Evolutionary conservation across 2,113 vertebrate genomes (phyloP).

Genomic region (Echinops telfairi): DNA sequence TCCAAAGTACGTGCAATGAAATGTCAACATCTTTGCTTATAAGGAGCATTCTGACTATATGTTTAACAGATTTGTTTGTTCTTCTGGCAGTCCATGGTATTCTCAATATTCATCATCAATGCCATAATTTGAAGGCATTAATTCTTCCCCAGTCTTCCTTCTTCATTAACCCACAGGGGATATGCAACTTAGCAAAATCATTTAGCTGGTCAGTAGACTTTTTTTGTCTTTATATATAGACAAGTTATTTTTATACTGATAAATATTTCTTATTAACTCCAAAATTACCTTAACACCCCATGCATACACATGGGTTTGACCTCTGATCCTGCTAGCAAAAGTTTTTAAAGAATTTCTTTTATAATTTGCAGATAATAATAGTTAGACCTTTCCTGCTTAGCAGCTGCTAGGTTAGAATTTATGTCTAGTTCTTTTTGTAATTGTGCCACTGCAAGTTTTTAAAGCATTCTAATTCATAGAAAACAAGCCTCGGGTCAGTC

Average conservation of each 20-base stretch:
- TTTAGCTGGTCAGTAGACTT: neutral
- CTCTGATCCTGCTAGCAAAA: neutral
- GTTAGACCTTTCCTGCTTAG: neutral
- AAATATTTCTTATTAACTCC: neutral
- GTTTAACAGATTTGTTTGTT: too few relatives aligned
- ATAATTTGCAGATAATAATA: neutral
- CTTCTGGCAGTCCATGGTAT: too few relatives aligned
- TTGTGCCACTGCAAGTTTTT: neutral
- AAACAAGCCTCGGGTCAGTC: conserved; percentile 4
- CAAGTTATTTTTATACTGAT: neutral
- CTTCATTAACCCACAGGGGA: neutral
- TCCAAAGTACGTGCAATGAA: too few relatives aligned
- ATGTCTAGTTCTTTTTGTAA: neutral
- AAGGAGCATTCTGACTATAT: too few relatives aligned
- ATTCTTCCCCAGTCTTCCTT: too few relatives aligned
- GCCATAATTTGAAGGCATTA: too few relatives aligned
- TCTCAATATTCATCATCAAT: too few relatives aligned
- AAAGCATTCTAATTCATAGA: neutral
- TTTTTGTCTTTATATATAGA: neutral
- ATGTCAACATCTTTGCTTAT: too few relatives aligned
- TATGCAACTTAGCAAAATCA: neutral
- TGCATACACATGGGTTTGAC: neutral
- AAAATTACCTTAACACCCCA: neutral
- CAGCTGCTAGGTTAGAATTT: neutral
- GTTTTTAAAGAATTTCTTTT: neutral